Evolutionary conservation across 2,888 invertebrate genomes (phyloP).

Genomic region (Spisula subtruncata): DNA sequence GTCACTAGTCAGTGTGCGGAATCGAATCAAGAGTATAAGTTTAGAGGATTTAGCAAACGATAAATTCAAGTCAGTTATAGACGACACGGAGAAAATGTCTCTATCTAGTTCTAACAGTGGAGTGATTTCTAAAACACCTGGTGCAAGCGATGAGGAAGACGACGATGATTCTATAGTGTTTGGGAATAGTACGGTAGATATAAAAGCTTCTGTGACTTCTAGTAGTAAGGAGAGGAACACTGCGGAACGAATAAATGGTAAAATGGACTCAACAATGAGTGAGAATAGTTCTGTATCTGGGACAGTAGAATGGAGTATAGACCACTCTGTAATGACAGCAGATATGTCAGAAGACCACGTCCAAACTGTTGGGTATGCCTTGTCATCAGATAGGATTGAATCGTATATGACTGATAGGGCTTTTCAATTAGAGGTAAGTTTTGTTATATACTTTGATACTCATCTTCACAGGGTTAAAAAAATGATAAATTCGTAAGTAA

Average conservation of each 20-base stretch:
- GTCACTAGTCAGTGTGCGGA: conserved; percentile 38
- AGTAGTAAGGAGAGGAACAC: background rate
- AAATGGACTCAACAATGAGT: conserved; percentile 6
- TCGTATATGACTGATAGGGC: conserved; percentile 56
- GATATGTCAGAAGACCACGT: conserved; percentile 62
- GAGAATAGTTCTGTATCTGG: conserved; percentile 38
- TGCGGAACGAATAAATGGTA: background rate
- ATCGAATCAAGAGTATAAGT: conserved; percentile 66
- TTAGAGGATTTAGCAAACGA: conserved; percentile 76
- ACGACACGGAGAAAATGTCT: conserved; percentile 60
- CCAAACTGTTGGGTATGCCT: conserved; percentile 68
- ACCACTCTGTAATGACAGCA: conserved; percentile 48
- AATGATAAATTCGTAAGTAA: too few species aligned
- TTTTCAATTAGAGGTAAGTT: conserved; percentile 16
- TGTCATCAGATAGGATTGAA: conserved; percentile 64
- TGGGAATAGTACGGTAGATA: conserved; percentile 65
- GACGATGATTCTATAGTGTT: conserved; percentile 66
- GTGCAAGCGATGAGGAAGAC: conserved; percentile 57
- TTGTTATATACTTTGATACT: too few species aligned
- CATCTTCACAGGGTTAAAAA: too few species aligned
- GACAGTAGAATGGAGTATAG: conserved; percentile 57
- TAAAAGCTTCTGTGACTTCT: conserved; percentile 36
- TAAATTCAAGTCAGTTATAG: conserved; percentile 68
- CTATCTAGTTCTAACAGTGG: conserved; percentile 65
- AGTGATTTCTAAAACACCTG: conserved; percentile 5